phyloP scores from a whole-genome alignment of 92 coral and sea anemone species.

The Porites cylindrica region DNA sequence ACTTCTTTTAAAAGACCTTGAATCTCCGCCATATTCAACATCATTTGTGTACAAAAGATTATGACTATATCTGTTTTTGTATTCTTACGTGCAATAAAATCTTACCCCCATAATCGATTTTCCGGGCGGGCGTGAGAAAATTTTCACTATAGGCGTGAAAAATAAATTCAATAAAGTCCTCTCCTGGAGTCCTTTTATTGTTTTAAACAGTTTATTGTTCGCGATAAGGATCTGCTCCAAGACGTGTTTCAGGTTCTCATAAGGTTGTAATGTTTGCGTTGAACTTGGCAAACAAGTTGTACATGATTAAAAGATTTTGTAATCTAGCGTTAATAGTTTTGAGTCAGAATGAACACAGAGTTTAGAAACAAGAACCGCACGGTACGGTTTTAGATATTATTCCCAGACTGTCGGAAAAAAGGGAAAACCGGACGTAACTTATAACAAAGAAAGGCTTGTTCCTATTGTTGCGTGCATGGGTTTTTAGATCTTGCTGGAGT shows the following conservation, averaged over 20 bases:
- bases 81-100: not conserved
- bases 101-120: conserved; percentile 4
- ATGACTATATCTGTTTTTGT: conserved; percentile 10
- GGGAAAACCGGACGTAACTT: conserved; percentile 20
- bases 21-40: conserved; percentile 9
- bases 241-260: conserved; percentile 14
- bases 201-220: conserved; percentile 10
- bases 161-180: conserved; percentile 5
- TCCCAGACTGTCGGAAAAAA: not conserved
- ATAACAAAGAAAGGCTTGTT: conserved; percentile 22
- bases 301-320: conserved; percentile 26
- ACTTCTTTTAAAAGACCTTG: conserved; percentile 20
- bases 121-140: conserved; percentile 6
- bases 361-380: not conserved
- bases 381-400: not conserved
- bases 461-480: conserved; percentile 1
- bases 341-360: not conserved
- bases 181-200: not conserved
- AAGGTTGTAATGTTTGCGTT: conserved; percentile 33
- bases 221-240: not conserved
- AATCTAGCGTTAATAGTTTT: not conserved
- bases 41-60: conserved; percentile 47
- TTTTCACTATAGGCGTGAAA: conserved; percentile 27
- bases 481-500: not conserved
- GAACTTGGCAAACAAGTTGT: conserved; percentile 56